Evolutionary conservation across 2,888 invertebrate genomes (phyloP).

Genomic region (Yponomeuta cagnagella): DNA sequence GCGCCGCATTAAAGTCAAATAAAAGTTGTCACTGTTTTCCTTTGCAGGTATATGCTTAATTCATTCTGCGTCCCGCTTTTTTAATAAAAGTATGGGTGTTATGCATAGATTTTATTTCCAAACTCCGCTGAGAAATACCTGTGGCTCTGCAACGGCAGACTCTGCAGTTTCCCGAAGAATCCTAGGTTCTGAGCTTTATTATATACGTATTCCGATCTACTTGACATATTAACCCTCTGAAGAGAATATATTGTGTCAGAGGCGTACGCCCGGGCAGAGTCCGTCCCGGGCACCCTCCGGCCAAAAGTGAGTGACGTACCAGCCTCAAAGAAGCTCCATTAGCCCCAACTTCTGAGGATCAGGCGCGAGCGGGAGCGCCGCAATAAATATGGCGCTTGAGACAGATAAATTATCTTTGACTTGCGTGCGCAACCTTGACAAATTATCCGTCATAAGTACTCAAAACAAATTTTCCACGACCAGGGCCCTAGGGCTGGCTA

Average conservation of each 20-base stretch:
- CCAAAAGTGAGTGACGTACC: conserved; percentile 53
- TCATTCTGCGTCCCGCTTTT: too few relatives aligned
- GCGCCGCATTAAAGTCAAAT: too few relatives aligned
- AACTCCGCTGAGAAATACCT: too few relatives aligned
- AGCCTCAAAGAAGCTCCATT: conserved; percentile 65
- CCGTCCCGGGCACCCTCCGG: background rate
- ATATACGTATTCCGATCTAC: too few relatives aligned
- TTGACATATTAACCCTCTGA: background rate
- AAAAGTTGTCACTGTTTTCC: too few relatives aligned
- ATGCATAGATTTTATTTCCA: too few relatives aligned
- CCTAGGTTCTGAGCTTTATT: too few relatives aligned
- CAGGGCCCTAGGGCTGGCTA: too few relatives aligned
- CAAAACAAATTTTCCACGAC: conserved; percentile 65
- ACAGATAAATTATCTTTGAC: conserved; percentile 75
- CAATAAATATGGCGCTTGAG: conserved; percentile 72
- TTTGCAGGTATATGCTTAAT: too few relatives aligned
- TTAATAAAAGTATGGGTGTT: too few relatives aligned
- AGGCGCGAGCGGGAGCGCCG: conserved; percentile 19
- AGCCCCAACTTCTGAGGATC: conserved; percentile 42
- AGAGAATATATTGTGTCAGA: background rate
- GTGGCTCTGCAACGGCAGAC: too few relatives aligned
- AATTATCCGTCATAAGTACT: conserved; percentile 72
- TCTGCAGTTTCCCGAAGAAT: too few relatives aligned
- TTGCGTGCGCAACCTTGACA: conserved; percentile 66
- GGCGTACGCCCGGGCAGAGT: background rate